These are phyloP conservation scores for Pomatostomus ruficeps DNA, from an alignment of 2,113 vertebrate genomes.

Conservation along the genomic window DNA sequence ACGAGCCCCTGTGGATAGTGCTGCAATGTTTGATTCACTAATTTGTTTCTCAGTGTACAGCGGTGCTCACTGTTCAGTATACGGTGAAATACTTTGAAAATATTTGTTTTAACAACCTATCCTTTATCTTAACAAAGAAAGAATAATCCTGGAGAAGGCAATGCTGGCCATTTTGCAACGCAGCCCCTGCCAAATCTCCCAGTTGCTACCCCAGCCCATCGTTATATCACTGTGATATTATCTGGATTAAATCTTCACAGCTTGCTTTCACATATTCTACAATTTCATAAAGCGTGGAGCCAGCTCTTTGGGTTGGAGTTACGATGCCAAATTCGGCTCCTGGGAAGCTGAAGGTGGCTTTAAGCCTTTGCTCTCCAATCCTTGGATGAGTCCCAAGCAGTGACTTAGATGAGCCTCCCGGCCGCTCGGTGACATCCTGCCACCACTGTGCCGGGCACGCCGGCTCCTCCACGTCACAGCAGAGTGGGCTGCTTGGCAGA, in stretches of 20 bases:
- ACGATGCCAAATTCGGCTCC: constrained; percentile 31
- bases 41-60: constrained; percentile 53
- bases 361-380: constrained; percentile 34
- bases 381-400: constrained; percentile 20
- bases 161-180: not conserved
- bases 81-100: constrained; percentile 9
- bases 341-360: constrained; percentile 56
- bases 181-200: constrained; percentile 41
- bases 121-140: constrained; percentile 29
- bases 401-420: constrained; percentile 19
- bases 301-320: constrained; percentile 37
- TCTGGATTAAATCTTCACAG: constrained; percentile 66
- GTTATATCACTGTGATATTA: constrained; percentile 61
- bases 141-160: not conserved
- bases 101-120: constrained; percentile 42
- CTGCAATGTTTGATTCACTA: constrained; percentile 60
- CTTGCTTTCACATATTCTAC: constrained; percentile 57
- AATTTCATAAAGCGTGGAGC: constrained; percentile 53
- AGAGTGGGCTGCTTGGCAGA: constrained; percentile 2
- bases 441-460: not conserved
- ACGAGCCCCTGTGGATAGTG: constrained; percentile 59
- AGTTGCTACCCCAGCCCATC: constrained; percentile 52
- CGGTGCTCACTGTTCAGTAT: constrained; percentile 43
- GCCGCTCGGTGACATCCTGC: not conserved
- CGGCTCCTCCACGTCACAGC: not conserved